Base-by-base conservation (phyloP, 2,113 vertebrate genomes). In the Calyptomena viridis region DNA sequence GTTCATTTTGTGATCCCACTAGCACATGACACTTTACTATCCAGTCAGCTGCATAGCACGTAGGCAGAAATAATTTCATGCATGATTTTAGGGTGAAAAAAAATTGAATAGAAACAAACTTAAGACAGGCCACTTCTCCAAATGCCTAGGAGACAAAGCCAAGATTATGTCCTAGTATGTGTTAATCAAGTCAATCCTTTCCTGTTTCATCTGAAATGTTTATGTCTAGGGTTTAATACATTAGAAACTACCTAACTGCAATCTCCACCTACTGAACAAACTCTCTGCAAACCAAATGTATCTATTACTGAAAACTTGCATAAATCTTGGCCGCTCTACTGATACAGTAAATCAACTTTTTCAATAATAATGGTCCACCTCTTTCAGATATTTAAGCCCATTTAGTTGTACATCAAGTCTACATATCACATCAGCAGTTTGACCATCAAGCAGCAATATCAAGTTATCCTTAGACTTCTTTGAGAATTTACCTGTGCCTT, bases 11-110 rank as follows among this genome's bases (percentile, higher is more conserved):
- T 39, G 22, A 64, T 56, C 3, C 5, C 35, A n/a, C 13, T 64
- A 91, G 68, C 24, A 47, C 4, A 44, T 0, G 0, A 44, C 24
- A 20, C 11, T 56, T 25, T 52, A 37, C 49, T 40, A 63, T 14
- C 35, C n/a, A 58, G 31, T 53, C 49, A 69, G 47, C 27, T 69
- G 12, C 31, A 82, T 0, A 42, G 66, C 20, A 52, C 2, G 0
- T 15, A 47, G 8, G 62, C 11, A 90, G 27, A 93, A 90, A 85
- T 31, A 59, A 84, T 24, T 28, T 66, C 87, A 74, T 28, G 15
- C 23, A 35, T 24, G 1, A 82, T 21, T 79, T 72, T 14, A 73
- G 44, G 21, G 69, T 53, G 10, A 71, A 35, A 90, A 67, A 12
- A 4, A 59, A 64, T 6, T 40, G 4, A 71, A 59, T 3, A 68